phyloP scores from a whole-genome alignment of 2,113 vertebrate genomes.

The Turdus rufiventris region DNA sequence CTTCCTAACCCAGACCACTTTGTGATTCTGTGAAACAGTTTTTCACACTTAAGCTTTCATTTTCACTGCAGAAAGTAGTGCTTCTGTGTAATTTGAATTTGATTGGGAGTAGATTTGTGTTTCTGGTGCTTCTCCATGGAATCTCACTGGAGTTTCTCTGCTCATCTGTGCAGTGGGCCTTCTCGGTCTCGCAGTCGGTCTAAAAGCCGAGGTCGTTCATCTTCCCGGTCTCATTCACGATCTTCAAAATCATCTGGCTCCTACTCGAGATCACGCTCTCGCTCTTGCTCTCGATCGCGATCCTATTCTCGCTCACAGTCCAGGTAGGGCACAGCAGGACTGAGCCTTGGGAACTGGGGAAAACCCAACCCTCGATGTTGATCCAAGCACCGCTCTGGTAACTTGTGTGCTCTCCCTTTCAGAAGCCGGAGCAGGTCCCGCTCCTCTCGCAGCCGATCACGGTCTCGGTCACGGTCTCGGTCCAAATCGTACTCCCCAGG shows the following conservation, averaged over 20 bases:
- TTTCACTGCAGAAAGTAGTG: neutral
- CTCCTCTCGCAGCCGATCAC: slow-evolving; percentile 85
- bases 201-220: slow-evolving; percentile 89
- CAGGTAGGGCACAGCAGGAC: slow-evolving; percentile 67
- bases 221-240: slow-evolving; percentile 87
- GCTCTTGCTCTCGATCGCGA: slow-evolving; percentile 79
- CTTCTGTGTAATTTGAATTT: neutral
- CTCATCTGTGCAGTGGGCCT: slow-evolving; percentile 64
- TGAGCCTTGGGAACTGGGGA: neutral
- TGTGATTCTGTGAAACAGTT: neutral
- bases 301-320: slow-evolving; percentile 91
- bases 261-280: slow-evolving; percentile 84
- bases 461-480: slow-evolving; percentile 82
- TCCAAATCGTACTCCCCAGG: slow-evolving; percentile 84
- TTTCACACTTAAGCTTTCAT: neutral
- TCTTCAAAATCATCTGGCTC: slow-evolving; percentile 93
- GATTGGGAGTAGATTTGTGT: neutral
- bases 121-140: neutral
- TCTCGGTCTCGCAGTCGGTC: slow-evolving; percentile 87
- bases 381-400: rapidly evolving
- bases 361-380: rapidly evolving
- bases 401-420: rapidly evolving
- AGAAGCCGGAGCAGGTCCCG: slow-evolving; percentile 88
- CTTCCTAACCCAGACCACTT: neutral
- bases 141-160: neutral